Evolutionary conservation across 1,140 invertebrate genomes (phyloP).

Genomic region (Bombus waltoni): DNA sequence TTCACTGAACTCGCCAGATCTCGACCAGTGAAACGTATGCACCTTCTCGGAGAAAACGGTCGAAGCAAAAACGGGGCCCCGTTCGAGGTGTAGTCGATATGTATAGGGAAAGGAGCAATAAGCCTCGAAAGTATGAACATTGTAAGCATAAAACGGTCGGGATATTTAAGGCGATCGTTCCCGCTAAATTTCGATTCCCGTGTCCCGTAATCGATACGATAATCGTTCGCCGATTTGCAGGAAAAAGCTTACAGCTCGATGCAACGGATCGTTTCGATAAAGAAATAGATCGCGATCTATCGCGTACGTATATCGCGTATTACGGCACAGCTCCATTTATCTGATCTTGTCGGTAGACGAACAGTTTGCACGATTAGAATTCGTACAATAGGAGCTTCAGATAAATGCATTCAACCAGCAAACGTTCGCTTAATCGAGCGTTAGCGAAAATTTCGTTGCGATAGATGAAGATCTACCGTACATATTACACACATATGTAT

Average conservation of each 20-base stretch:
- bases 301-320: too few relatives aligned
- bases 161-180: not conserved
- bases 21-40: conserved; percentile 38
- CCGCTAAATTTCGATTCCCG: not conserved
- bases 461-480: too few relatives aligned
- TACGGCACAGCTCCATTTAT: too few relatives aligned
- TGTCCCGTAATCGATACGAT: conserved; percentile 21
- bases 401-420: too few relatives aligned
- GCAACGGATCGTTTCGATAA: not conserved
- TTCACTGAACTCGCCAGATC: conserved; percentile 35
- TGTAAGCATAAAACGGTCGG: not conserved
- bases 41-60: conserved; percentile 41
- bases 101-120: not conserved
- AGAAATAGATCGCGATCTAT: conserved; percentile 2
- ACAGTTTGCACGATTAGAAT: too few relatives aligned
- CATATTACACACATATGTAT: too few relatives aligned
- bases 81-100: not conserved
- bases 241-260: not conserved
- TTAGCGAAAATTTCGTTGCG: too few relatives aligned
- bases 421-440: too few relatives aligned
- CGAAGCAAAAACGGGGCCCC: conserved; percentile 14
- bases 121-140: conserved; percentile 11
- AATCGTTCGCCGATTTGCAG: conserved; percentile 1
- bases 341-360: too few relatives aligned
- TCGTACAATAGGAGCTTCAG: too few relatives aligned